These are phyloP conservation scores for Agrotis clavis DNA, from an alignment of 2,888 invertebrate genomes.

Conservation along the genomic window DNA sequence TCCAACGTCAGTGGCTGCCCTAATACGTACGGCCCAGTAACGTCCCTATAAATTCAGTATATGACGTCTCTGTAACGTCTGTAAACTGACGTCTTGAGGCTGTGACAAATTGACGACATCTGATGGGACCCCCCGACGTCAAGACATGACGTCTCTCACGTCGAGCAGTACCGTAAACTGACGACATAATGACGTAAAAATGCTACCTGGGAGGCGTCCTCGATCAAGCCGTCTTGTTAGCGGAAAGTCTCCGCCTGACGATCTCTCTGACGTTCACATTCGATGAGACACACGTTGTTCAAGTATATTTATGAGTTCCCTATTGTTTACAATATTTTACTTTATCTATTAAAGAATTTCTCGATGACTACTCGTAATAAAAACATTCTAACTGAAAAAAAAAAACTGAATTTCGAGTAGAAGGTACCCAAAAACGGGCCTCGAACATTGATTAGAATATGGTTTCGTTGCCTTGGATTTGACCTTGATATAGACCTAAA, in stretches of 20 bases:
- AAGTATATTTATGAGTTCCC: slow-evolving; percentile 35
- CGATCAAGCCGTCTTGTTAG: slow-evolving; percentile 83
- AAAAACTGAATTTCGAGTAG: not conserved
- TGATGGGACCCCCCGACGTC: too few relatives aligned
- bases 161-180: too few relatives aligned
- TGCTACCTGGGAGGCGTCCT: too few relatives aligned
- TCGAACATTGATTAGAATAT: slow-evolving; percentile 13
- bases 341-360: slow-evolving; percentile 3
- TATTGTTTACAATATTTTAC: slow-evolving; percentile 30
- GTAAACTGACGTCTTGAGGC: too few relatives aligned
- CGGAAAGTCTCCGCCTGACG: slow-evolving; percentile 88
- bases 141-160: too few relatives aligned
- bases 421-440: not conserved
- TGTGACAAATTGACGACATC: too few relatives aligned
- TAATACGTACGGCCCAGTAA: too few relatives aligned
- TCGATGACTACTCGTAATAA: not conserved
- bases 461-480: not conserved
- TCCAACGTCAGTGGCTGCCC: too few relatives aligned
- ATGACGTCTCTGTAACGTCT: too few relatives aligned
- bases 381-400: not conserved
- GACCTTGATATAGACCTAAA: not conserved
- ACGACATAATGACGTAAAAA: too few relatives aligned
- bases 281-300: slow-evolving; percentile 60
- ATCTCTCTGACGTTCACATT: slow-evolving; percentile 75
- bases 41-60: too few relatives aligned